Base-by-base conservation (phyloP, 2,888 invertebrate species). In the Aphidoletes aphidimyza region DNA sequence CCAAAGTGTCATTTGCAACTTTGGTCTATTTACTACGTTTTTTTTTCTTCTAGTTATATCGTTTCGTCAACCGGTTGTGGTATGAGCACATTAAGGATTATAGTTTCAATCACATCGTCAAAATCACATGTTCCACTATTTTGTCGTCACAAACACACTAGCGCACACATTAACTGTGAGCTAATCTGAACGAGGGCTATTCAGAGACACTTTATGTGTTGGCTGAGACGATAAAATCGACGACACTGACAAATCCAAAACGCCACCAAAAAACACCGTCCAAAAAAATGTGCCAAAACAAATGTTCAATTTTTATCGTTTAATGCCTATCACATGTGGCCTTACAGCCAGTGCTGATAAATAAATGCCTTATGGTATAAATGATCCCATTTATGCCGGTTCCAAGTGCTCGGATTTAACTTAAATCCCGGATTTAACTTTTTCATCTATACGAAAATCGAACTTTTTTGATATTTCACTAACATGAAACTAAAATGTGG, bases 21-120 rank as follows among this genome's bases (percentile, higher is more conserved):
- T 69, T 69, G 30, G 30, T 69, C 1, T 11, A 69, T 69, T 69
- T 22, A 54, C 54, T 5, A 2, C 17, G 47, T 54, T 26, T 9
- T 14, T 34, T 30, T 69, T 69, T 69, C 30, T 69, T 69, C 5
- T 69, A 26, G 30, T 47, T 17, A 19, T 30, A 69, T 30, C 30
- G 30, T 69, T 69, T 30, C 30, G 69, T 69, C 30, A 69, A 34
- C 69, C 69, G 69, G 34, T 69, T 69, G 5, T 3, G 69, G 2
- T 1, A n/a, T 30, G 69, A 3, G 11, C 30, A 14, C 69, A 69
- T 69, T 34, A 30, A 9, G 69, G 69, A 34, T 34, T 69, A 26
- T 69, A 69, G 69, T 69, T 69, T 69, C 30, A 69, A 69, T 69
- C 69, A 69, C 69, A 69, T 69, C 69, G 69, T 69, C 69, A 69